Percentiles rank a stretch among this genome's conserved stretches.
phyloP scores from a whole-genome alignment of 2,888 invertebrate species.

The Pristionchus mayeri region DNA sequence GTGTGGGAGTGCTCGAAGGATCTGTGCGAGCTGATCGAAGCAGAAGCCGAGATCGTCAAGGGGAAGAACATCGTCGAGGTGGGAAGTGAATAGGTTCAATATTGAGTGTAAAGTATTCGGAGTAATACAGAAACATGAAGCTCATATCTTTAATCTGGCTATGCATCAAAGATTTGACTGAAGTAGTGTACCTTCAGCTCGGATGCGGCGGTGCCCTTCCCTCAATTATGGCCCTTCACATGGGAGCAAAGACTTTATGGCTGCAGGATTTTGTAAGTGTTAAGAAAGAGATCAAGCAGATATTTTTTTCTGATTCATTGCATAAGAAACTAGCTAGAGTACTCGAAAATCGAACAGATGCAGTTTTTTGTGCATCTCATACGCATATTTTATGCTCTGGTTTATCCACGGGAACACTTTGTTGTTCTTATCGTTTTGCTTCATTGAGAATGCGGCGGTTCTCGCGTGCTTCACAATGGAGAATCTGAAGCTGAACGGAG shows the following conservation, averaged over 20 bases:
- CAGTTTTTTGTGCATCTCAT: neutral
- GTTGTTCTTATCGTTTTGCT: conserved; percentile 32
- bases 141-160: too few species aligned
- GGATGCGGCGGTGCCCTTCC: conserved; percentile 93
- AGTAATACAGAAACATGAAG: too few species aligned
- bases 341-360: too few species aligned
- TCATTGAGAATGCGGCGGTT: conserved; percentile 70
- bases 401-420: too few species aligned
- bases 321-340: too few species aligned
- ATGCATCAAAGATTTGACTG: too few species aligned
- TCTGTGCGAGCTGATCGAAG: conserved; percentile 83
- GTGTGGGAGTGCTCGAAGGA: conserved; percentile 93
- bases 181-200: conserved; percentile 80
- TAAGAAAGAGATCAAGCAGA: conserved; percentile 52
- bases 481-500: conserved; percentile 63
- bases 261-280: conserved; percentile 94
- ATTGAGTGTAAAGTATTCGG: too few species aligned
- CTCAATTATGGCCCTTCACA: conserved; percentile 85
- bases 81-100: too few species aligned
- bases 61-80: conserved; percentile 84
- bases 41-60: conserved; percentile 76
- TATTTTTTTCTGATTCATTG: too few species aligned
- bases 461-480: conserved; percentile 65
- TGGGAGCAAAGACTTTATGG: conserved; percentile 83
- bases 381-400: neutral